phyloP scores from a whole-genome alignment of 2,797 vertebrate species.

The Arctocebus calabarensis region DNA sequence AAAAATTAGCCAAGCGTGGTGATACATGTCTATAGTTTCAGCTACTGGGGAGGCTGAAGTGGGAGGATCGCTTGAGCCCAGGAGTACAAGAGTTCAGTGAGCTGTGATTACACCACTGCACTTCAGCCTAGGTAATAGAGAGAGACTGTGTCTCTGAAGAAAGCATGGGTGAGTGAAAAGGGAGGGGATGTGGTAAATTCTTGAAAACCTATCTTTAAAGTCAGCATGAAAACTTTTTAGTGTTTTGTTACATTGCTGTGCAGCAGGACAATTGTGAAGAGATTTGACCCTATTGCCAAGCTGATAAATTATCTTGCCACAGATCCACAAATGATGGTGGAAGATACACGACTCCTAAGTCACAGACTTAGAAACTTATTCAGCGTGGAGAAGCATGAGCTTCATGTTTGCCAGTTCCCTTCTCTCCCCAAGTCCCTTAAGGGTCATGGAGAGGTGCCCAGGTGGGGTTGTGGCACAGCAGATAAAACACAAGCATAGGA shows the following conservation, averaged over 20 bases:
- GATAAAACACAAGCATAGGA: background rate
- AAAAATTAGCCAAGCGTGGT: background rate
- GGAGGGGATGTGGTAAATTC: background rate
- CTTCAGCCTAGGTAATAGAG: background rate
- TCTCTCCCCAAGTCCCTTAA: background rate
- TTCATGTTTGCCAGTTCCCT: background rate
- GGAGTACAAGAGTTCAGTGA: background rate
- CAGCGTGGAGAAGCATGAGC: background rate
- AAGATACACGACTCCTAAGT: background rate
- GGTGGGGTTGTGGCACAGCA: background rate
- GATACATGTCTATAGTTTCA: background rate
- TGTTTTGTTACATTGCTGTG: background rate
- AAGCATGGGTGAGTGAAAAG: too few relatives aligned
- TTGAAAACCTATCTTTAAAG: background rate
- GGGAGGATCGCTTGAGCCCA: background rate
- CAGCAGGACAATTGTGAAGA: background rate
- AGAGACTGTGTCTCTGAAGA: background rate
- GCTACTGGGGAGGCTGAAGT: background rate
- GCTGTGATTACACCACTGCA: background rate
- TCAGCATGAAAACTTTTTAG: background rate
- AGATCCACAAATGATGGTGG: background rate
- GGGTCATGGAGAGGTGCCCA: background rate
- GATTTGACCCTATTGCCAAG: background rate
- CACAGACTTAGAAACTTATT: background rate
- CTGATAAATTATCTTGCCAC: background rate